Evolutionary conservation across 2,797 vertebrate genomes (phyloP).

Genomic region (Chelon labrosus): DNA sequence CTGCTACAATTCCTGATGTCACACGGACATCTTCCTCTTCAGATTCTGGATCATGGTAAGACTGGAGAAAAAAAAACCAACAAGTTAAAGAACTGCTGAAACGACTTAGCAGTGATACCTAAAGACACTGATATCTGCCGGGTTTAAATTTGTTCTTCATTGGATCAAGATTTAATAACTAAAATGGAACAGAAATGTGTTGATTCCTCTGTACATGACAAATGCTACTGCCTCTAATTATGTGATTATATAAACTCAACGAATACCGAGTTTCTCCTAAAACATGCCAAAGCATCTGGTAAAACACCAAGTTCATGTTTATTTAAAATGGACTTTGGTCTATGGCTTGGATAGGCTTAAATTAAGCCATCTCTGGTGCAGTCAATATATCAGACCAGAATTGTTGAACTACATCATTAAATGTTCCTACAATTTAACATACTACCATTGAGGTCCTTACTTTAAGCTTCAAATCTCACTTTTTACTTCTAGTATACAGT

Average conservation of each 20-base stretch:
- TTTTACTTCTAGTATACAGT: background rate
- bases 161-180: too few species aligned
- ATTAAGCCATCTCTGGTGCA: background rate
- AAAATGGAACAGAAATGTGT: too few species aligned
- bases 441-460: too few species aligned
- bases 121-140: too few species aligned
- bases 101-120: too few species aligned
- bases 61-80: constrained; percentile 46
- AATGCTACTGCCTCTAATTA: background rate
- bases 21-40: constrained; percentile 87
- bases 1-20: constrained; percentile 81
- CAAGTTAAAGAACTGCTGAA: background rate
- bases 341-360: background rate
- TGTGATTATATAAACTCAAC: background rate
- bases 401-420: background rate
- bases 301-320: too few species aligned
- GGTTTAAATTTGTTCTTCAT: background rate
- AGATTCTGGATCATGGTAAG: constrained; percentile 76
- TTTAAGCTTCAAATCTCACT: background rate
- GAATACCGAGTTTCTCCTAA: too few species aligned
- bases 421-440: background rate
- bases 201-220: background rate
- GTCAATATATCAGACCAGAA: background rate
- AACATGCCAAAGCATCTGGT: too few species aligned
- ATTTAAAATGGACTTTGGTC: too few species aligned